phyloP scores from a whole-genome alignment of 2,888 invertebrate genomes.

The Petrolisthes cinctipes region DNA sequence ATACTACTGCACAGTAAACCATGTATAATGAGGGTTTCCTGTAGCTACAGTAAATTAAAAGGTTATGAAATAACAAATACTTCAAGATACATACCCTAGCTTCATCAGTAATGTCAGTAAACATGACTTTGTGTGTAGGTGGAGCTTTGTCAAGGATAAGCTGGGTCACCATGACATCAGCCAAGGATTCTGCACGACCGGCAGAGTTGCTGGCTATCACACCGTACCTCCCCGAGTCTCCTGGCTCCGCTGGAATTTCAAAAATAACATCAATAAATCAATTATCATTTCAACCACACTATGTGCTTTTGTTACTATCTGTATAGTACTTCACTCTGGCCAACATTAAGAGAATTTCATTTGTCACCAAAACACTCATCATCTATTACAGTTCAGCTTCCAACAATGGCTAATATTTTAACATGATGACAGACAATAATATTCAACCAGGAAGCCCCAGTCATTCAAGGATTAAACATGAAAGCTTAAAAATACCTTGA shows the following conservation, averaged over 20 bases:
- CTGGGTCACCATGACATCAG: slow-evolving; percentile 68
- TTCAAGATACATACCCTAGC: slow-evolving; percentile 62
- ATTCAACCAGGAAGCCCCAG: no score
- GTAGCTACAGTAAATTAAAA: neutral
- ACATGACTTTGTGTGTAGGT: slow-evolving; percentile 46
- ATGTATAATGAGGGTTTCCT: neutral
- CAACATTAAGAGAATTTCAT: no score
- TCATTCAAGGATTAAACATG: no score
- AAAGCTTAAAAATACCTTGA: slow-evolving; percentile 67
- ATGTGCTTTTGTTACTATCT: no score
- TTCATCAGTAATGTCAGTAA: slow-evolving; percentile 59
- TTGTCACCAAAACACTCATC: no score
- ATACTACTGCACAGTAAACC: neutral
- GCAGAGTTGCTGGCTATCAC: slow-evolving; percentile 70
- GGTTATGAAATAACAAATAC: neutral
- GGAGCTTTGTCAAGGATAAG: slow-evolving; percentile 49
- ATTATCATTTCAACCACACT: no score
- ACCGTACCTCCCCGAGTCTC: slow-evolving; percentile 70
- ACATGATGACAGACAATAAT: no score
- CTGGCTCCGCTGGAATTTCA: slow-evolving; percentile 67
- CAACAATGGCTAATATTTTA: no score
- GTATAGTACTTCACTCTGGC: no score
- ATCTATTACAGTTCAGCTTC: no score
- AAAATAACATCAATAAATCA: no score
- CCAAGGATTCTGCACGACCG: slow-evolving; percentile 69